phyloP scores from a whole-genome alignment of 2,888 invertebrate genomes.

The Netelia virgata region DNA sequence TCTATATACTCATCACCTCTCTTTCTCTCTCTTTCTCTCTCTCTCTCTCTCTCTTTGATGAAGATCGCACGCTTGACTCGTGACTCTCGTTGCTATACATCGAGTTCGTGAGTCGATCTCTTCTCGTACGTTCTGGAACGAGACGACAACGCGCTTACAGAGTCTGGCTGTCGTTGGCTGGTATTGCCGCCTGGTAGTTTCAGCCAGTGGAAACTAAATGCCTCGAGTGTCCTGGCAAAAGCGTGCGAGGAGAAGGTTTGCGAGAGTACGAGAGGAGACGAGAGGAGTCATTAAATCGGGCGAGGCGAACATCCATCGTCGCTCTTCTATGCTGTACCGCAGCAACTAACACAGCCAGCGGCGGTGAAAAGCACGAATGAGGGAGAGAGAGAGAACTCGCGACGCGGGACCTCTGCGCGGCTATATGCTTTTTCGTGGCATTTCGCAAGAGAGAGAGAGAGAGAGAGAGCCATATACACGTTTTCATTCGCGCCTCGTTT shows the following conservation, averaged over 20 bases:
- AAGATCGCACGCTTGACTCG: slow-evolving; percentile 53
- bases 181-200: slow-evolving; percentile 49
- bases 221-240: slow-evolving; percentile 59
- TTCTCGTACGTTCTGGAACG: slow-evolving; percentile 15
- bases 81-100: slow-evolving; percentile 56
- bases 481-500: slow-evolving; percentile 51
- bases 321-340: not conserved
- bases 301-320: slow-evolving; percentile 50
- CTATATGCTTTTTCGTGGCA: slow-evolving; percentile 50
- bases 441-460: slow-evolving; percentile 45
- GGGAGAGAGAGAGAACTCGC: slow-evolving; percentile 18
- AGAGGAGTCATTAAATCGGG: slow-evolving; percentile 65
- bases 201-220: slow-evolving; percentile 60
- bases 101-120: slow-evolving; percentile 45
- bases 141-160: slow-evolving; percentile 34
- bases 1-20: not conserved
- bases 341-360: slow-evolving; percentile 22
- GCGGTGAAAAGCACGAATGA: slow-evolving; percentile 24
- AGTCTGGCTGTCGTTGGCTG: slow-evolving; percentile 11
- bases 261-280: slow-evolving; percentile 25
- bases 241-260: slow-evolving; percentile 21
- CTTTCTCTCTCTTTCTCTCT: too few relatives aligned
- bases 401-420: slow-evolving; percentile 62
- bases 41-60: not conserved
- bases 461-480: slow-evolving; percentile 21